Conservation (phyloP, 2,888 invertebrate species). For the Conus canariensis region DNA sequence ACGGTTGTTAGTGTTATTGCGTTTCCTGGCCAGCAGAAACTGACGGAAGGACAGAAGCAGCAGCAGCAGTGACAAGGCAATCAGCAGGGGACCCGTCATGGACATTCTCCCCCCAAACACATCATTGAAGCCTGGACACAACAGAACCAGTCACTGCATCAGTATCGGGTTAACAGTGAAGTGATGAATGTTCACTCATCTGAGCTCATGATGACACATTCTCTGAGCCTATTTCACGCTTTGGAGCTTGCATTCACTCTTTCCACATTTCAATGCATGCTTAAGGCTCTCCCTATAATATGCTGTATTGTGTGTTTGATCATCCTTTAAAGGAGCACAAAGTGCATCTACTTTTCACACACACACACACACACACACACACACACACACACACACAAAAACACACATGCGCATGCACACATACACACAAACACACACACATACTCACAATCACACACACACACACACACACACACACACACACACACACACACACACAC, state of each 20-base stretch:
- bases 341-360: neutral
- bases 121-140: constrained; percentile 63
- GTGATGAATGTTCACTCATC: too few relatives aligned
- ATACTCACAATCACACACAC: too few relatives aligned
- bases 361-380: too few relatives aligned
- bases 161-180: too few relatives aligned
- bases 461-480: too few relatives aligned
- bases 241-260: too few relatives aligned
- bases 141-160: neutral
- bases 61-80: constrained; percentile 62
- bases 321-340: neutral
- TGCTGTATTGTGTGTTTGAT: neutral
- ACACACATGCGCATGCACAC: neutral
- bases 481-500: too few relatives aligned
- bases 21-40: constrained; percentile 62
- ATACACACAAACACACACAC: too few relatives aligned
- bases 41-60: constrained; percentile 62
- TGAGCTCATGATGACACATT: too few relatives aligned
- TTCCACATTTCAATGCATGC: neutral
- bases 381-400: too few relatives aligned
- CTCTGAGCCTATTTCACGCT: too few relatives aligned
- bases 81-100: constrained; percentile 66
- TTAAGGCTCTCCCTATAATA: neutral
- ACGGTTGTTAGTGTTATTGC: constrained; percentile 47
- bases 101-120: constrained; percentile 63